Percentiles rank a stretch among this genome's conserved stretches.
Conservation (phyloP, 2,113 vertebrate species). For the Tyto alba region DNA sequence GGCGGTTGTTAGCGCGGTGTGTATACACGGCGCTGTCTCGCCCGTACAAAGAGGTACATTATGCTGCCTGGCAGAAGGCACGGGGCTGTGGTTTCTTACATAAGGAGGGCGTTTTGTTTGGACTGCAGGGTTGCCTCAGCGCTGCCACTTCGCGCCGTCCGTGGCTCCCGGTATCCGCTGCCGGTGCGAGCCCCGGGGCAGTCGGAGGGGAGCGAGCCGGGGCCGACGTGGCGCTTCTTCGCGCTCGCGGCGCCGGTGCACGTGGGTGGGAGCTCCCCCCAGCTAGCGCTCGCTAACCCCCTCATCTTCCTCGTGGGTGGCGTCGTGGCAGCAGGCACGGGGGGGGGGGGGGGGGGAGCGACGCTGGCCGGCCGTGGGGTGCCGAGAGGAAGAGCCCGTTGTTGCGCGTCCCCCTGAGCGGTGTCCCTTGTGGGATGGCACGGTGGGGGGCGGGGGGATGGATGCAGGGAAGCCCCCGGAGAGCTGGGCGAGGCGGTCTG, state of each 20-base stretch:
- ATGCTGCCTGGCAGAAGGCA: constrained; percentile 65
- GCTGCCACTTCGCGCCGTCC: constrained; percentile 28
- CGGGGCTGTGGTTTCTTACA: constrained; percentile 70
- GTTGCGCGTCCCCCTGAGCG: rapidly evolving
- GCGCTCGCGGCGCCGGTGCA: not conserved
- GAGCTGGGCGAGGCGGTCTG: not conserved
- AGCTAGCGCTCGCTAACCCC: rapidly evolving
- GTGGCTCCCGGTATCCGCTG: not conserved
- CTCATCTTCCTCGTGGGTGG: not conserved
- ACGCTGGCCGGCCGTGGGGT: rapidly evolving
- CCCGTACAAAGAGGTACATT: constrained; percentile 70
- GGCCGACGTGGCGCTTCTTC: rapidly evolving
- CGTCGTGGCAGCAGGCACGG: rapidly evolving
- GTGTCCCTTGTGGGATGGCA: not conserved
- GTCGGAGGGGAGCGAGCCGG: not conserved
- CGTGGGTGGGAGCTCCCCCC: not conserved
- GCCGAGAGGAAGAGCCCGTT: not conserved
- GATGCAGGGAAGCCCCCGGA: not conserved
- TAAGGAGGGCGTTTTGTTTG: constrained; percentile 71
- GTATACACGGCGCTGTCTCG: not conserved
- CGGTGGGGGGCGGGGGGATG: too few species aligned
- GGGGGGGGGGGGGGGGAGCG: not conserved
- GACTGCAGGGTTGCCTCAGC: constrained; percentile 35
- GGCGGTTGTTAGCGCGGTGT: not conserved
- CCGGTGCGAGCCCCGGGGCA: not conserved